Base-by-base conservation (phyloP, 1,140 invertebrate species). In the Lamellibrachia luymesi region DNA sequence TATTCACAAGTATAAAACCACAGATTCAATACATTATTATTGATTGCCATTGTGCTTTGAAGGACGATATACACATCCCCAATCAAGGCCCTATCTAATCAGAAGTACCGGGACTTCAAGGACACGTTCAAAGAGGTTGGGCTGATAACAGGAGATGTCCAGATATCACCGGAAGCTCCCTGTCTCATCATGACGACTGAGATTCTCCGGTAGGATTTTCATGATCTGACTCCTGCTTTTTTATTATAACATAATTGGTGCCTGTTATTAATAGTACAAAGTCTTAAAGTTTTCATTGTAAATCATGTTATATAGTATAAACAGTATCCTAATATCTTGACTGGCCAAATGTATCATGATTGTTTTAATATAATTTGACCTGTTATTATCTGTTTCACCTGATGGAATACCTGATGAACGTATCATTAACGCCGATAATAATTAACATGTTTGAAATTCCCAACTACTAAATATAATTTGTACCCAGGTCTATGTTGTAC, bases 101-200 rank as follows among this genome's bases (percentile, higher is more conserved):
- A 99, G 96, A 99, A 99, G 96, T 99, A 98, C 96, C 97, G 99
- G 89, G 99, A 99, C 95, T 99, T 99, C 96, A 99, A 98, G 95
- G 97, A 97, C 91, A 98, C 97, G 91, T 99, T 99, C 96, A 94
- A 92, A 17, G 98, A 98, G 93, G 99, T 99, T 51, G 99, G 99
- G 6, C 96, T 99, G 0, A 97, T 99, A 13, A 99, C 99, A 0
- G 99, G 99, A 0, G 99, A 99, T 97, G 97, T 99, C 92, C 99
- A 99, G 96, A 98, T 99, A 51, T 98, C 99, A 95, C 97, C 91
- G 52, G 98, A 98, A 25, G 99, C 99, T 2, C 97, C 98, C 4
- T 99, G 99, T 96, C 97, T 99, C 0, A 99, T 99, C 90, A 99
- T 99, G 99, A 99, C 99, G 0, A 99, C 99, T 1, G 99, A 99